Conservation (phyloP, 2,113 vertebrate species). For the Larimichthys polyactis region DNA sequence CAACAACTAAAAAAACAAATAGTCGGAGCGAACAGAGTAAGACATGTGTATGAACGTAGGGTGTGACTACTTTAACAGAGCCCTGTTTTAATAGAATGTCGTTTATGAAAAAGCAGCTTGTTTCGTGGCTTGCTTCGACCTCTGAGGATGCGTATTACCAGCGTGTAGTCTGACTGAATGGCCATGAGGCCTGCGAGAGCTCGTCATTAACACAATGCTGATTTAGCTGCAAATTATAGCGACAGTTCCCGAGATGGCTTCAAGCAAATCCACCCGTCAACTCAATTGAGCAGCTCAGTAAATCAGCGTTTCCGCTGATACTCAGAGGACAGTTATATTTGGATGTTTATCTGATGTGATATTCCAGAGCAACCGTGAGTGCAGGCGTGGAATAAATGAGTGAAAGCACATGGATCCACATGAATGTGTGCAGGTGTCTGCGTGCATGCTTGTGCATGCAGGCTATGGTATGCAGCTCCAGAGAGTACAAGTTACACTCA, state of each 20-base stretch:
- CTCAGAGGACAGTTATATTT: conserved; percentile 63
- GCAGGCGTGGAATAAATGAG: conserved; percentile 41
- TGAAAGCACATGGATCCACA: neutral
- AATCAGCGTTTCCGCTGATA: conserved; percentile 61
- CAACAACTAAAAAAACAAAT: neutral
- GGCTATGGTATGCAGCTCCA: conserved; percentile 49
- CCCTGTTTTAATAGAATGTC: conserved; percentile 27
- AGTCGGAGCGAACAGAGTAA: neutral
- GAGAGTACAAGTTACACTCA: conserved; percentile 35
- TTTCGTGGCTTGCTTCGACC: conserved; percentile 43
- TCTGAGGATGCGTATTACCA: conserved; percentile 44
- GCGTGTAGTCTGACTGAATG: conserved; percentile 32
- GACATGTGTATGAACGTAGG: neutral
- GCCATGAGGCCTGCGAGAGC: conserved; percentile 36
- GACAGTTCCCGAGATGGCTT: conserved; percentile 69
- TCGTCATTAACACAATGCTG: conserved; percentile 61
- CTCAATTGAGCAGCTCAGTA: conserved; percentile 66
- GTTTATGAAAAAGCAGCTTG: conserved; percentile 28
- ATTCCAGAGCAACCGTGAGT: conserved; percentile 38
- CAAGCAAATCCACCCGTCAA: conserved; percentile 69
- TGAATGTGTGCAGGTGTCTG: conserved; percentile 32
- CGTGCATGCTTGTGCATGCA: conserved; percentile 61
- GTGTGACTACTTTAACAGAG: conserved; percentile 15
- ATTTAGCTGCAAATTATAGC: conserved; percentile 70
- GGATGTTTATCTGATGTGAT: conserved; percentile 55